A percentile compares a stretch with the other conserved stretches of the same genome.
These are phyloP conservation scores for Plagodis dolabraria DNA, from an alignment of 2,888 invertebrate species.

Conservation along the genomic window DNA sequence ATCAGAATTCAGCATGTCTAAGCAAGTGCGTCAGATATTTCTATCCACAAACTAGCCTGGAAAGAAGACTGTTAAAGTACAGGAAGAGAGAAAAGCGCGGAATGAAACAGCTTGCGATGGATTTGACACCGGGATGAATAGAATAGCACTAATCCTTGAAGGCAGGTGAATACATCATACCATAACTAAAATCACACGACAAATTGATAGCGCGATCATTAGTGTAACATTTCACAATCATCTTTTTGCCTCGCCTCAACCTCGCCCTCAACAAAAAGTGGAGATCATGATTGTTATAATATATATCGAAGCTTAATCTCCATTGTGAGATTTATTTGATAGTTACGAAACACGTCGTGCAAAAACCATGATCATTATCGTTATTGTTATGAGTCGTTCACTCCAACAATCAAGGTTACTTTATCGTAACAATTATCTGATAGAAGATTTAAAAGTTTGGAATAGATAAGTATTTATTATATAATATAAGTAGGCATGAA, in stretches of 20 bases:
- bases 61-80: too few species aligned
- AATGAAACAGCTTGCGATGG: too few species aligned
- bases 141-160: too few species aligned
- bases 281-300: conserved; percentile 5
- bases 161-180: too few species aligned
- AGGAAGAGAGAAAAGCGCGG: too few species aligned
- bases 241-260: conserved; percentile 14
- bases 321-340: conserved; percentile 25
- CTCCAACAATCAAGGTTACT: conserved; percentile 47
- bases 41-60: too few species aligned
- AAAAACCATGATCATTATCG: conserved; percentile 50
- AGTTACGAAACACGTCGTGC: conserved; percentile 46
- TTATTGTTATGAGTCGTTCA: conserved; percentile 50
- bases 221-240: conserved; percentile 19
- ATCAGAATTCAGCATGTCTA: too few species aligned
- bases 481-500: background rate
- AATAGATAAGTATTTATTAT: background rate
- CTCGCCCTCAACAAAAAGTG: conserved; percentile 12
- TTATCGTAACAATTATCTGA: conserved; percentile 35
- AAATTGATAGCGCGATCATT: conserved; percentile 6
- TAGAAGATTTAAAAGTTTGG: conserved; percentile 12
- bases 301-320: conserved; percentile 19
- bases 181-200: too few species aligned
- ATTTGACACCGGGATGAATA: too few species aligned
- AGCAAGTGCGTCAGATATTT: too few species aligned